Conservation (phyloP, 2,113 vertebrate species). For the Pterophyllum scalare region DNA sequence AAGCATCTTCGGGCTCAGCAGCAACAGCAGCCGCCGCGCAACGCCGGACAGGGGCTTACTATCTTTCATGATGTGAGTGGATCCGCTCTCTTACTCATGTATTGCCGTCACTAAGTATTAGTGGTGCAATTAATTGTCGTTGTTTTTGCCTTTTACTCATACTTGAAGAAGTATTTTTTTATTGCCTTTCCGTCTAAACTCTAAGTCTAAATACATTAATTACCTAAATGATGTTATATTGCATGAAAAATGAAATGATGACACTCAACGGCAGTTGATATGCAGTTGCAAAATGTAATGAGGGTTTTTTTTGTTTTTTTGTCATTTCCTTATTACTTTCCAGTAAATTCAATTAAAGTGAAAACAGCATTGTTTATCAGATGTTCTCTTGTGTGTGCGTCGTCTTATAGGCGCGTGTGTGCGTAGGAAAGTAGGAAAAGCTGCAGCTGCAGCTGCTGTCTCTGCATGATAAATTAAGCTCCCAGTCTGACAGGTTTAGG, state of each 20-base stretch:
- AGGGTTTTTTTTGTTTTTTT: neutral
- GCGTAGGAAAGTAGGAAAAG: conserved; percentile 43
- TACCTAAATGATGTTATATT: neutral
- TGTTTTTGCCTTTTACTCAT: neutral
- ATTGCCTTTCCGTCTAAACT: neutral
- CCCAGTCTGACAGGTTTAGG: conserved; percentile 61
- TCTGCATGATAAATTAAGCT: conserved; percentile 76
- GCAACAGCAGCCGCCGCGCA: conserved; percentile 66
- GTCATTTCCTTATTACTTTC: neutral
- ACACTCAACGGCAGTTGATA: neutral
- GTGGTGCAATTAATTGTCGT: neutral
- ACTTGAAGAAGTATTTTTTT: too few species aligned
- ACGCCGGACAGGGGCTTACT: conserved; percentile 75
- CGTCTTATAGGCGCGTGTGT: neutral
- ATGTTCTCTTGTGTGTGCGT: neutral
- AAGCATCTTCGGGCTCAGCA: conserved; percentile 78
- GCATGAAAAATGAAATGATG: neutral
- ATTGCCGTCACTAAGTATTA: neutral
- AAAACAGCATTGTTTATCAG: neutral
- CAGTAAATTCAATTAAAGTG: neutral
- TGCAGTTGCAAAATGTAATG: neutral
- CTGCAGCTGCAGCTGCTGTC: conserved; percentile 77
- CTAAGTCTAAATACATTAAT: fast-evolving
- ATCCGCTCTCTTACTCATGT: neutral
- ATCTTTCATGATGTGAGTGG: conserved; percentile 85